phyloP scores from a whole-genome alignment of 2,113 vertebrate genomes.

The Cochlearius cochlearius region DNA sequence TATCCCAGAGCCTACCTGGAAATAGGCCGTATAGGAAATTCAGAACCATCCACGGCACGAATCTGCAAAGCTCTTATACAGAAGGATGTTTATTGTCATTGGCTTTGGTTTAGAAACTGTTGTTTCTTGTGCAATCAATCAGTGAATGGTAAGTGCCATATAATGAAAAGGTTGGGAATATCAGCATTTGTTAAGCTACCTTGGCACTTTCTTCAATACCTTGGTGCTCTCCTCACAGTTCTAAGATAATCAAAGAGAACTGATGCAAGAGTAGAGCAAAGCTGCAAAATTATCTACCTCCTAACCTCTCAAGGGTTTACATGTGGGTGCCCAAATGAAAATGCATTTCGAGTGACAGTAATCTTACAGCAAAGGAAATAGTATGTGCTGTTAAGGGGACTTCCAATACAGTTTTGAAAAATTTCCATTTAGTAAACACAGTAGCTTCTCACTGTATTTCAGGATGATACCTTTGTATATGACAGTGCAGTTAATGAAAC shows the following conservation, averaged over 20 bases:
- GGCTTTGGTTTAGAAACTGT: not conserved
- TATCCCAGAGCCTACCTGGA: not conserved
- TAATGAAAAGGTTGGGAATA: not conserved
- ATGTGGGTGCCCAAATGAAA: not conserved
- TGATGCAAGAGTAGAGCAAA: not conserved
- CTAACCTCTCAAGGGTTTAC: no score
- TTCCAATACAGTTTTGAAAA: not conserved
- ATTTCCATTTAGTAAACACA: not conserved
- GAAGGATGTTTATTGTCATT: not conserved
- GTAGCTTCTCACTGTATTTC: fast-evolving
- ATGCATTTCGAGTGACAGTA: not conserved
- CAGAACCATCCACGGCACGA: not conserved
- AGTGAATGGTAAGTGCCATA: not conserved
- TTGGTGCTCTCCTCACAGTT: not conserved
- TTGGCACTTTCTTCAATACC: no score
- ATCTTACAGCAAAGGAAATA: not conserved
- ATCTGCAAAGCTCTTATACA: not conserved
- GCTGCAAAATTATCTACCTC: not conserved
- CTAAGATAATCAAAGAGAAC: not conserved
- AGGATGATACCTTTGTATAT: not conserved
- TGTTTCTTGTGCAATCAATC: not conserved
- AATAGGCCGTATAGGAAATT: not conserved
- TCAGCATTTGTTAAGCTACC: fast-evolving
- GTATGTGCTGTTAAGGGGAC: not conserved
- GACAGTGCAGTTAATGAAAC: fast-evolving